Percentiles rank a stretch among this genome's conserved stretches.
These are phyloP conservation scores for Myzus persicae DNA, from an alignment of 1,140 invertebrate genomes.

Conservation along the genomic window DNA sequence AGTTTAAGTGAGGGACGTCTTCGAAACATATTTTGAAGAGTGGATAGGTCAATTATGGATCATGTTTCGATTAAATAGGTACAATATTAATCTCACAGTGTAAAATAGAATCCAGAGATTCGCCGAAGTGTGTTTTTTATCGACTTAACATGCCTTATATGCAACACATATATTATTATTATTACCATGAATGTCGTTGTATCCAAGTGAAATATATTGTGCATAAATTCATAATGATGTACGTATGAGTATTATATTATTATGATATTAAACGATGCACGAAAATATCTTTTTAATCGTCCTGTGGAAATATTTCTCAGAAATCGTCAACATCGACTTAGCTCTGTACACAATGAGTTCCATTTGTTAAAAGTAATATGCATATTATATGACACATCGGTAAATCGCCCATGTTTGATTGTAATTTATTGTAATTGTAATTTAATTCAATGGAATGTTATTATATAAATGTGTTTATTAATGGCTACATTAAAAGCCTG, in stretches of 20 bases:
- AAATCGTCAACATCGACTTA: background rate
- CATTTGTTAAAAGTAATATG: background rate
- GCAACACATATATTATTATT: background rate
- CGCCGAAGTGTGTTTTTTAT: too few relatives aligned
- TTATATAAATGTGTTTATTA: background rate
- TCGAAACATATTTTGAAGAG: background rate
- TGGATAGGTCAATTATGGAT: background rate
- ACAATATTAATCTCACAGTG: too few relatives aligned
- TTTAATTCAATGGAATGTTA: background rate
- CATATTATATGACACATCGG: background rate
- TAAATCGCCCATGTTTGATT: background rate
- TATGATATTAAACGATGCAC: background rate
- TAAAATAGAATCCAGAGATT: too few relatives aligned
- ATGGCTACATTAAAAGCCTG: background rate
- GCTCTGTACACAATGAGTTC: background rate
- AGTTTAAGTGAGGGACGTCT: background rate
- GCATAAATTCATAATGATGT: too few relatives aligned
- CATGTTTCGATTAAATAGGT: background rate
- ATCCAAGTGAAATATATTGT: background rate
- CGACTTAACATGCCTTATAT: background rate
- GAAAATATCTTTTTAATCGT: background rate
- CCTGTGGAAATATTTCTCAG: background rate
- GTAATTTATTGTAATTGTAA: background rate
- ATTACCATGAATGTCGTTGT: background rate
- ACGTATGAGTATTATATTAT: background rate